Evolutionary conservation across 1,140 invertebrate species (phyloP).

Genomic region (Mycetomoellerius zeteki): DNA sequence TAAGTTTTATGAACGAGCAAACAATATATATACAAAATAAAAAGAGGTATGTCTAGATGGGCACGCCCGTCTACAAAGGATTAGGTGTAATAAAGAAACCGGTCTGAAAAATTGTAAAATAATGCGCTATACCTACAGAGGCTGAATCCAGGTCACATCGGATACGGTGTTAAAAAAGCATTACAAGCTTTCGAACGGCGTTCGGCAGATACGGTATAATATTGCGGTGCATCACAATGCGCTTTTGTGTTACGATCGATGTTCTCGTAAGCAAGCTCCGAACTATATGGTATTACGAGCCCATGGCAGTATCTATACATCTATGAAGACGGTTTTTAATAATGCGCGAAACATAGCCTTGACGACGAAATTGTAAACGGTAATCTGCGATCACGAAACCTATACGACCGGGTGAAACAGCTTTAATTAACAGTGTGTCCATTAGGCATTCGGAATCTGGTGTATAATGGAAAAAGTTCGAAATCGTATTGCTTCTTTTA

Average conservation of each 20-base stretch:
- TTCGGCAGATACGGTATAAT: slow-evolving; percentile 46
- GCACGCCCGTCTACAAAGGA: neutral
- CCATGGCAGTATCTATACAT: neutral
- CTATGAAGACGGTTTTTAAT: neutral
- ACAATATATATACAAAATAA: no score
- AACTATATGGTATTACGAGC: neutral
- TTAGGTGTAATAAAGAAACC: neutral
- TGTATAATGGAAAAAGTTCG: slow-evolving; percentile 62
- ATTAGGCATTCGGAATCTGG: slow-evolving; percentile 64
- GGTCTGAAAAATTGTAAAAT: slow-evolving; percentile 28
- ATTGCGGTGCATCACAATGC: slow-evolving; percentile 30
- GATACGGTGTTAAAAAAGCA: slow-evolving; percentile 33
- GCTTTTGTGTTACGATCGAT: slow-evolving; percentile 35
- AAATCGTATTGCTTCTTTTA: slow-evolving; percentile 68
- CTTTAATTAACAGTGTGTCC: slow-evolving; percentile 73
- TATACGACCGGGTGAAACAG: neutral
- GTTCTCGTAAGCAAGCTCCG: neutral
- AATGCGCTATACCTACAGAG: neutral
- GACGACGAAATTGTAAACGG: neutral
- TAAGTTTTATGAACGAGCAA: no score
- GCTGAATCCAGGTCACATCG: neutral
- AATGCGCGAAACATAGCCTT: neutral
- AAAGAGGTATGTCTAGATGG: no score
- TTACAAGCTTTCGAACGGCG: slow-evolving; percentile 9
- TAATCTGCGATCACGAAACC: neutral